A percentile compares a stretch with the other conserved stretches of the same genome.
Evolutionary conservation across 2,888 invertebrate genomes (phyloP).

Genomic region (Melanargia galathea): DNA sequence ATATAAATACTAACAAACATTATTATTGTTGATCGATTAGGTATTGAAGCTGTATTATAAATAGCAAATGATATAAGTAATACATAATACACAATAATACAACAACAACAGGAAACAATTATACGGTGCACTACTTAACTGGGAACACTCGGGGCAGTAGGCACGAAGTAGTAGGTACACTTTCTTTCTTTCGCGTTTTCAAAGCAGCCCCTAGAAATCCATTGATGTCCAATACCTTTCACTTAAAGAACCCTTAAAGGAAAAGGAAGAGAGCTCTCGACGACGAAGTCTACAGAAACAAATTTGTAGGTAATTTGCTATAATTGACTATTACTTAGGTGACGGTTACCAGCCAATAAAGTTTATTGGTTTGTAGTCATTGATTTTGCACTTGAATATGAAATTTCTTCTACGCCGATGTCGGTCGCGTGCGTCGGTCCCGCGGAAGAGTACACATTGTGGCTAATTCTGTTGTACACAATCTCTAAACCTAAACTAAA

Average conservation of each 20-base stretch:
- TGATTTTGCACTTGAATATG: background rate
- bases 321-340: constrained; percentile 15
- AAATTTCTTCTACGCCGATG: background rate
- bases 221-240: constrained; percentile 21
- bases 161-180: background rate
- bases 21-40: too few relatives aligned
- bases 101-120: too few relatives aligned
- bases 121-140: background rate
- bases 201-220: constrained; percentile 8
- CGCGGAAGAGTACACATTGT: too few relatives aligned
- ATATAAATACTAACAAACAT: too few relatives aligned
- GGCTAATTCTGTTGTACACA: too few relatives aligned
- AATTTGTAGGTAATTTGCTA: constrained; percentile 14
- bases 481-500: too few relatives aligned
- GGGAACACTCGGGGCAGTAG: too few relatives aligned
- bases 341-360: constrained; percentile 15
- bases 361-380: background rate
- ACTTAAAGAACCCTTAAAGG: constrained; percentile 15
- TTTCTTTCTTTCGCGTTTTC: background rate
- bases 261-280: constrained; percentile 17
- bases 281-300: constrained; percentile 4
- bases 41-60: too few relatives aligned
- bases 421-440: too few relatives aligned
- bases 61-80: too few relatives aligned
- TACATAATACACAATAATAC: background rate